phyloP scores from a whole-genome alignment of 2,888 invertebrate species.

The Ariolimax columbianus region DNA sequence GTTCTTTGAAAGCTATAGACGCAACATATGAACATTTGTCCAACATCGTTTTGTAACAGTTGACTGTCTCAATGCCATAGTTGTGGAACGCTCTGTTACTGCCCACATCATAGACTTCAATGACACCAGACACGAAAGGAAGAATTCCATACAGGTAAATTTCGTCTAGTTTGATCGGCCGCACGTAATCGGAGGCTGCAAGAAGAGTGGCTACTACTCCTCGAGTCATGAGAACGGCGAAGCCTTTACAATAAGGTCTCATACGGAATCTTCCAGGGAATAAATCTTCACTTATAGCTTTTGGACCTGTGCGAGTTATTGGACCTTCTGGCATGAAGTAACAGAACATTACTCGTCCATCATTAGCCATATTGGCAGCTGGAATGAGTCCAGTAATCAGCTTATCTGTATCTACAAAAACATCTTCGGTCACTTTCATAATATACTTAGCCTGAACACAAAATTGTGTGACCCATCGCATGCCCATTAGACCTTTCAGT shows the following conservation, averaged over 20 bases:
- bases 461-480: conserved; percentile 42
- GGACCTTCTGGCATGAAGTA: conserved; percentile 28
- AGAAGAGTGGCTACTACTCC: conserved; percentile 19
- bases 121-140: conserved; percentile 33
- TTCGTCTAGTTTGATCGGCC: conserved; percentile 5
- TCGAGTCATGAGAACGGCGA: conserved; percentile 37
- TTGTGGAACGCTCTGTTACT: conserved; percentile 43
- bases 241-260: conserved; percentile 43
- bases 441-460: conserved; percentile 16
- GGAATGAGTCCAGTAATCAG: conserved; percentile 39
- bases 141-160: conserved; percentile 43
- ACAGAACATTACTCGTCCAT: conserved; percentile 28
- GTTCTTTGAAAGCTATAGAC: conserved; percentile 29
- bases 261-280: conserved; percentile 39
- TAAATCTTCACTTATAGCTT: conserved; percentile 10
- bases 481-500: conserved; percentile 36
- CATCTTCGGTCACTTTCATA: conserved; percentile 36
- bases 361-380: not conserved
- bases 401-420: conserved; percentile 49
- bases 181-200: conserved; percentile 29
- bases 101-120: conserved; percentile 47
- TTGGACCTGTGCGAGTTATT: conserved; percentile 32
- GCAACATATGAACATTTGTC: conserved; percentile 37
- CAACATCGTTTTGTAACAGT: conserved; percentile 28
- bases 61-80: conserved; percentile 39